A percentile compares a stretch with the other conserved stretches of the same genome.
Conservation (phyloP, 2,797 vertebrate species). For the Centropyge bicolor region DNA sequence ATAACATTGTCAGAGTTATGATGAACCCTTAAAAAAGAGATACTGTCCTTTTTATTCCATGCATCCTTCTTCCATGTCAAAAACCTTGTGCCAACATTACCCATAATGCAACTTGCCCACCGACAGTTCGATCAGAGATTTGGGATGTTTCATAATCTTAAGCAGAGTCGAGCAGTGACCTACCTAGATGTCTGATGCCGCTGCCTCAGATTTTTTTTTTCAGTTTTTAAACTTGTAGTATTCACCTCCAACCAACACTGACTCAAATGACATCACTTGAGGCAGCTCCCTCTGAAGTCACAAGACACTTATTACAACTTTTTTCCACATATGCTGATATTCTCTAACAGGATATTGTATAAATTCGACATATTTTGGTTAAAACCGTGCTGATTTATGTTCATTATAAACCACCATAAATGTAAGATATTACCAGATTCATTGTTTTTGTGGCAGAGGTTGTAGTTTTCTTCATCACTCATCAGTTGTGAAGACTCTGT, state of each 20-base stretch:
- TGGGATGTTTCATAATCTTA: too few relatives aligned
- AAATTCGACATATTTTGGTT: not conserved
- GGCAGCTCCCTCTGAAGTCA: not conserved
- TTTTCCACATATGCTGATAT: not conserved
- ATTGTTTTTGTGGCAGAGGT: not conserved
- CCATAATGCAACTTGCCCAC: not conserved
- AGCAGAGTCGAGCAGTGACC: too few relatives aligned
- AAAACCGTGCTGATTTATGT: not conserved
- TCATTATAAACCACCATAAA: not conserved
- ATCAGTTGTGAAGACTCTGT: not conserved
- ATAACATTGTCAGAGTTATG: not conserved
- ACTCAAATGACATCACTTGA: not conserved
- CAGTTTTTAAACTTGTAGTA: too few relatives aligned
- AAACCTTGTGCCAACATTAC: not conserved
- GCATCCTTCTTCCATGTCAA: not conserved
- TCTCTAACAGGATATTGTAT: not conserved
- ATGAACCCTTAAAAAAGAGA: not conserved
- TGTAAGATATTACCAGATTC: not conserved
- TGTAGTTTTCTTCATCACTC: not conserved
- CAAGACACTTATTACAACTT: not conserved
- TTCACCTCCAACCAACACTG: not conserved
- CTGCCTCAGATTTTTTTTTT: too few relatives aligned
- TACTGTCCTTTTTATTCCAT: not conserved
- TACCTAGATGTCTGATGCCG: too few relatives aligned
- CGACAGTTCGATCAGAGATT: not conserved